phyloP scores from a whole-genome alignment of 1,140 invertebrate species.

The Anoplophora glabripennis region DNA sequence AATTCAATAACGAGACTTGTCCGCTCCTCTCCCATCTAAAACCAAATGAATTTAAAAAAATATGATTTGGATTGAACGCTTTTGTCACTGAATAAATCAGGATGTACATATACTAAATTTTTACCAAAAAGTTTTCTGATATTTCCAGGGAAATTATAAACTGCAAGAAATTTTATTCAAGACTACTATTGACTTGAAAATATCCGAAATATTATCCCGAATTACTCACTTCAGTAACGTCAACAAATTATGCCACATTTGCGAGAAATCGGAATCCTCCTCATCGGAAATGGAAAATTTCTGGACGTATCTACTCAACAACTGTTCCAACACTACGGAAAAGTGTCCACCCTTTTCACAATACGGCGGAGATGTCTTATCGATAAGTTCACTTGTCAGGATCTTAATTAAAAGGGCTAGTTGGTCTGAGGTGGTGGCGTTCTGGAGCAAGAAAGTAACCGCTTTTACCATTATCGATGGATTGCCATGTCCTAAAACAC shows the following conservation, averaged over 20 bases:
- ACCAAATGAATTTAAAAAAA: too few species aligned
- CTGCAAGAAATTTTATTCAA: too few species aligned
- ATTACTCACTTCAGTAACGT: slow-evolving; percentile 49
- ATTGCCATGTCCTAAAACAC: slow-evolving; percentile 53
- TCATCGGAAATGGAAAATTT: slow-evolving; percentile 31
- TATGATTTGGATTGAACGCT: too few species aligned
- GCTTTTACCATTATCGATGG: slow-evolving; percentile 55
- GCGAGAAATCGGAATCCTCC: slow-evolving; percentile 29
- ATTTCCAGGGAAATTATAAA: too few species aligned
- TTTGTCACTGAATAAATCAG: too few species aligned
- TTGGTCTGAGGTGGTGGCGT: slow-evolving; percentile 53
- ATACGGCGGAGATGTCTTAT: slow-evolving; percentile 41
- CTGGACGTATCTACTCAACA: slow-evolving; percentile 37
- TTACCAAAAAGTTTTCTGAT: too few species aligned
- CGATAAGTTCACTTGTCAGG: slow-evolving; percentile 45
- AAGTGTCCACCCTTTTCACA: slow-evolving; percentile 53
- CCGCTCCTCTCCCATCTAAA: slow-evolving; percentile 55
- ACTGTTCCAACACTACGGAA: slow-evolving; percentile 53
- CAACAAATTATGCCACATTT: slow-evolving; percentile 53
- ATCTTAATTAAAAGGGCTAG: slow-evolving; percentile 55
- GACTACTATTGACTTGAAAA: not conserved
- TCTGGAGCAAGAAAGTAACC: slow-evolving; percentile 54
- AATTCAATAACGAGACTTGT: slow-evolving; percentile 48
- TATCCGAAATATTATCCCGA: too few species aligned
- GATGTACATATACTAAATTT: too few species aligned